Base-by-base conservation (phyloP, 2,113 vertebrate species). In the Hystrix cristata region DNA sequence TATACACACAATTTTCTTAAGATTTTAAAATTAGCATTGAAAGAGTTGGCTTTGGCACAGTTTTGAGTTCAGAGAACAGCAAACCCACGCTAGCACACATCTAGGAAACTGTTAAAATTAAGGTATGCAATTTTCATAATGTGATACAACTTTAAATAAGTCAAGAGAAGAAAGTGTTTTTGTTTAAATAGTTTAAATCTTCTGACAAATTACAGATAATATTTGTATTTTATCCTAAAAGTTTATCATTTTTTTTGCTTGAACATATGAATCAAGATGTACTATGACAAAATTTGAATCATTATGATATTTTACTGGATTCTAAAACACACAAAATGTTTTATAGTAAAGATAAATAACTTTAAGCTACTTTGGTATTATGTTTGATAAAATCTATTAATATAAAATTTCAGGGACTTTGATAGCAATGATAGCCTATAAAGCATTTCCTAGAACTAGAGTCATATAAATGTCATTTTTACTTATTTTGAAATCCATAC, bases 21-120 rank as follows among this genome's bases (percentile, higher is more conserved):
- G 93, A 80, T 46, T 34, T 69, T 76, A 62, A 91, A 86, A 91
- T 55, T 89, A 25, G 87, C 89, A 82, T 29, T 55, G n/a, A 79
- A 95, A 89, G 43, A 84, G 3, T 74, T 86, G 27, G 27, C 6
- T 96, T 86, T 91, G 19, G 82, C 7, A 89, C 72, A 87, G n/a
- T 87, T 85, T 29, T 57, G 34, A 91, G 46, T 83, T 71, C 29
- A 92, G 64, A 87, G 65, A 87, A 87, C 8, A 85, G 31, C 1
- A n/a, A 23, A 27, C 15, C 14, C 80, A 38, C 5, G 11, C 48
- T 29, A 87, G 19, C 7, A 71, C 1, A 80, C 31, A 2, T 92
- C 25, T 81, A 82, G 14, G 51, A 62, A 85, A 93, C 10, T 74
- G n/a, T 87, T 67, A 79, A 71, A 92, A n/a, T 89, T 65, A 62